Conservation (phyloP, 2,113 vertebrate species). For the Glaucidium brasilianum region DNA sequence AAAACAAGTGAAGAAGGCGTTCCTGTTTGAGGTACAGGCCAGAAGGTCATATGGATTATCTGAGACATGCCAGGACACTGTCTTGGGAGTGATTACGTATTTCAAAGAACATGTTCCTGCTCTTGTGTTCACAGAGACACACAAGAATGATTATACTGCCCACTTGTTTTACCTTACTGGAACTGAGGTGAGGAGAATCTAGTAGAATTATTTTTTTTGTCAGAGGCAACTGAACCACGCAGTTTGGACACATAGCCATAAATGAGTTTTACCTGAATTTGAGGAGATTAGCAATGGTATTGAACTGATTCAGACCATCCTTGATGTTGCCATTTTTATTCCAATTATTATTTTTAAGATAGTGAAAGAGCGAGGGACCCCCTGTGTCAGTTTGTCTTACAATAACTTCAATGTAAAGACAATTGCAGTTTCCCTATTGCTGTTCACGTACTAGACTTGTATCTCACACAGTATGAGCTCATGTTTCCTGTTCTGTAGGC, state of each 20-base stretch:
- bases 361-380: background rate
- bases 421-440: background rate
- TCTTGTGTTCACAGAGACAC: background rate
- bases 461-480: background rate
- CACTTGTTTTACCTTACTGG: background rate
- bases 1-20: background rate
- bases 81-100: background rate
- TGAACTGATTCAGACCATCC: background rate
- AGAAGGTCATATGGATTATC: slow-evolving; percentile 35
- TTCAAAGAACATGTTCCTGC: background rate
- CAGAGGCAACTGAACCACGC: background rate
- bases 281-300: background rate
- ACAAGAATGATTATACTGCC: background rate
- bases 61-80: slow-evolving; percentile 12
- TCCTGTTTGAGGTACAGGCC: slow-evolving; percentile 34
- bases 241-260: background rate
- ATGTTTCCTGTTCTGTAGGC: background rate
- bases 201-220: background rate
- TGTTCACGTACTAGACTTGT: background rate
- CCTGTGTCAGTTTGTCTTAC: background rate
- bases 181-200: background rate
- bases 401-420: background rate
- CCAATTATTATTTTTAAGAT: background rate
- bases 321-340: background rate
- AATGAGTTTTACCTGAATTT: background rate